These are phyloP conservation scores for Lottia gigantea DNA, from an alignment of 2,888 invertebrate genomes.

Conservation along the genomic window DNA sequence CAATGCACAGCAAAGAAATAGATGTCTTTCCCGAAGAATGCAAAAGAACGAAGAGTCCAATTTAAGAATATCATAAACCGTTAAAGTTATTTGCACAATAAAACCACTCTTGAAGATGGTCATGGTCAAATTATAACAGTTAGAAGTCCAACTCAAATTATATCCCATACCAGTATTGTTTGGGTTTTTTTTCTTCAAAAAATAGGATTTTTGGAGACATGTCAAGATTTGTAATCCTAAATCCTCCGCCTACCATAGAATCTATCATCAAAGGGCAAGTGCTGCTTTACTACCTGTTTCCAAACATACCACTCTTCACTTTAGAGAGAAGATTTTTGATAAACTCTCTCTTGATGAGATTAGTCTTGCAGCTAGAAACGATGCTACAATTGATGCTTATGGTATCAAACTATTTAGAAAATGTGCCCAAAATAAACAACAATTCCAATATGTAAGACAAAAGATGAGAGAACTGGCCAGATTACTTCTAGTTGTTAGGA, in stretches of 20 bases:
- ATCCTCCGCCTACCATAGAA: neutral
- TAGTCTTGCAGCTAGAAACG: too few species aligned
- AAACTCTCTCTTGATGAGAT: too few species aligned
- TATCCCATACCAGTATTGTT: neutral
- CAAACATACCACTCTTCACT: too few species aligned
- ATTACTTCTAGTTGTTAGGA: too few species aligned
- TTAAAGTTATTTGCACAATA: neutral
- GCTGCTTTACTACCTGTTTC: too few species aligned
- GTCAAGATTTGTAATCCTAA: neutral
- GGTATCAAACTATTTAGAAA: too few species aligned
- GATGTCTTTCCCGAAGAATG: neutral
- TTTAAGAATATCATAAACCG: neutral
- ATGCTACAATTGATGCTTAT: too few species aligned
- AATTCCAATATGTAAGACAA: too few species aligned
- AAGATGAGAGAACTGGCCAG: too few species aligned
- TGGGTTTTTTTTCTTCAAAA: neutral
- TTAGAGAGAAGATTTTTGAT: too few species aligned
- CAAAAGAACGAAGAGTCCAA: neutral
- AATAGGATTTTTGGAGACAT: constrained; percentile 1
- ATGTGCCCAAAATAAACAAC: too few species aligned
- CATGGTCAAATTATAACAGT: neutral
- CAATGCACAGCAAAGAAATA: neutral
- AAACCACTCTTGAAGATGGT: neutral
- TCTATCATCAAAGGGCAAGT: too few species aligned
- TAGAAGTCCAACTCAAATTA: neutral